Base-by-base conservation (phyloP, 2,113 vertebrate species). In the Prochilodus magdalenae region DNA sequence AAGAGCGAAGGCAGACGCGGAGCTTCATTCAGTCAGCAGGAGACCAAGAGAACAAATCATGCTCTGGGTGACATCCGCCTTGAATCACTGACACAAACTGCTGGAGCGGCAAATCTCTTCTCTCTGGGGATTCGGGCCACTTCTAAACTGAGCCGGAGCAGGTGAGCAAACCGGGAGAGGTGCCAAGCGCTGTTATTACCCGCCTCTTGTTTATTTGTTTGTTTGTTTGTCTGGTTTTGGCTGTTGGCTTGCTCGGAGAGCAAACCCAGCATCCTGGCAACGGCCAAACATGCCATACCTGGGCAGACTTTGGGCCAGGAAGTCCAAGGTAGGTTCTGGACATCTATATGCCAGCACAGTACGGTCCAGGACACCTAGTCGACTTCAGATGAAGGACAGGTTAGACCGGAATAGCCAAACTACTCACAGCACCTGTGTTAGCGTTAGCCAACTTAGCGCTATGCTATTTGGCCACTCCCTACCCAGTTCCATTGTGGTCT, bases 11-110 rank as follows among this genome's bases (percentile, higher is more conserved):
- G 6, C 3, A 6, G 33, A 4, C 6, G n/a, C n/a, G n/a, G n/a
- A n/a, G n/a, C n/a, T 33, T 4, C 5, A 6, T 26, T 1, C 6
- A 11, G 33, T n/a, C 36, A 22, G 65, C 18, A 36, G 65, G 7
- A 72, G 53, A 72, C n/a, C 51, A 49, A 44, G 24, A 62, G 71
- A 80, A 47, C 65, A 47, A 77, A 59, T 80, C 67, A 67, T 27
- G 18, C 15, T 71, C 72, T 67, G 27, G 66, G 77, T 72, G 77
- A 29, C 77, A 36, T 36, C 57, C 12, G 30, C 30, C 67, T 57
- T 70, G 67, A 72, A 72, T 47, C 36, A 26, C 77, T 40, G 63
- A 51, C 53, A 36, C 40, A 27, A 80, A 44, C 77, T 72, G 36
- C 36, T 40, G 4, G 77, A 60, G 77, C 26, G 26, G 36, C 59